Conservation (phyloP, 2,888 invertebrate species). For the Cordilura impudica region DNA sequence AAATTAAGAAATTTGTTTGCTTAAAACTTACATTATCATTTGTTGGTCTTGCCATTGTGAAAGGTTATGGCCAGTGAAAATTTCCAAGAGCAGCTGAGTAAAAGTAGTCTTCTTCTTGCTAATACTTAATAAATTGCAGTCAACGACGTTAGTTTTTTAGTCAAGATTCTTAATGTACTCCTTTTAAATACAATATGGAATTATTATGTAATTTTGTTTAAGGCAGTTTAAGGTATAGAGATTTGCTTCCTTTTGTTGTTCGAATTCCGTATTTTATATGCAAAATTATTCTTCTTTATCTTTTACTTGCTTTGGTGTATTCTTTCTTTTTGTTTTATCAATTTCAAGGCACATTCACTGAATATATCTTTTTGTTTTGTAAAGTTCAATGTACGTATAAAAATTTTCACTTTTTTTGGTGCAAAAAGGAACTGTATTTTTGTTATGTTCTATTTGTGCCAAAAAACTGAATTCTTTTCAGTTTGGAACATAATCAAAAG, state of each 20-base stretch:
- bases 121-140: background rate
- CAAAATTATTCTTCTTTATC: background rate
- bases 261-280: background rate
- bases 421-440: constrained; percentile 32
- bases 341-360: constrained; percentile 41
- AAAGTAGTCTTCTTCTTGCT: background rate
- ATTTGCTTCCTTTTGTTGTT: background rate
- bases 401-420: constrained; percentile 17
- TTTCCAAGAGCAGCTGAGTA: constrained; percentile 17
- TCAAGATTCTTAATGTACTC: background rate
- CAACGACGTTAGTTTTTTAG: background rate
- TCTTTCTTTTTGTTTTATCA: constrained; percentile 8
- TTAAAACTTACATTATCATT: constrained; percentile 56
- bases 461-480: background rate
- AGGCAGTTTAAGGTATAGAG: constrained; percentile 13
- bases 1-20: background rate
- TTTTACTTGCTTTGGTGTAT: background rate
- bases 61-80: constrained; percentile 46
- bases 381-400: constrained; percentile 32
- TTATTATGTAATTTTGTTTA: constrained; percentile 46
- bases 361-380: constrained; percentile 1
- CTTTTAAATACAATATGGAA: constrained; percentile 17
- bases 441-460: background rate
- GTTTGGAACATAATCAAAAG: constrained; percentile 5
- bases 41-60: constrained; percentile 57